Evolutionary conservation across 53 echinoderm and acorn worm genomes (phyloP), one percentile per base, ranked within the genome.

Genomic region (Astropecten irregularis): DNA sequence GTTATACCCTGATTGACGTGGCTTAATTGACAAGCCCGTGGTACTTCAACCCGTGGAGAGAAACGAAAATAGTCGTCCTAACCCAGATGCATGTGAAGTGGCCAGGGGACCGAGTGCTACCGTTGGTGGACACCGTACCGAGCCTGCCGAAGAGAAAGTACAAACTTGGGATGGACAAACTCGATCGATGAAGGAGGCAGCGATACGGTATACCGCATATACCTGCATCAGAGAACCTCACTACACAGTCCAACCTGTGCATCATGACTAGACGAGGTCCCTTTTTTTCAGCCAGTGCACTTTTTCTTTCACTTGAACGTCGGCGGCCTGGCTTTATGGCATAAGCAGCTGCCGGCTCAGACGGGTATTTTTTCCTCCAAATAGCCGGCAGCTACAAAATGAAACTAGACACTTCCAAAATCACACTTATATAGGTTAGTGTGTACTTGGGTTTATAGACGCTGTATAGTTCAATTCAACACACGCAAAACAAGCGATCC

Each of bases 1-100:
- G 27, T 56, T 74, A 32, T 57, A 27, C 39, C 32, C 18, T 74
- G 74, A 74, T 58, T 74, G 74, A 74, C 74, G 51, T 26, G 39
- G 9, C 74, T 74, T 74, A 74, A 74, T 74, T 74, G 74, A 74
- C 74, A 74, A 74, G 57, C 21, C 73, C 46, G 57, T 21, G 31
- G 14, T 57, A 37, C 74, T 74, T 51, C 40, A 22, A 19, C 42
- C n/a, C n/a, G n/a, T n/a, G n/a, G n/a, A n/a, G n/a, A n/a, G n/a
- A n/a, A n/a, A n/a, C n/a, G n/a, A n/a, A n/a, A n/a, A n/a, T n/a
- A n/a, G n/a, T n/a, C n/a, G n/a, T n/a, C 13, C 59, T 20, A 71
- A 52, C 71, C 71, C 34, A 71, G 71, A 53, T 71, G 71, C 71
- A 71, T 71, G 52, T 52, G 33, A 52, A 71, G 52, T 50, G 50